Evolutionary conservation across 2,113 vertebrate species (phyloP).

Genomic region (Oceanodroma tethys): DNA sequence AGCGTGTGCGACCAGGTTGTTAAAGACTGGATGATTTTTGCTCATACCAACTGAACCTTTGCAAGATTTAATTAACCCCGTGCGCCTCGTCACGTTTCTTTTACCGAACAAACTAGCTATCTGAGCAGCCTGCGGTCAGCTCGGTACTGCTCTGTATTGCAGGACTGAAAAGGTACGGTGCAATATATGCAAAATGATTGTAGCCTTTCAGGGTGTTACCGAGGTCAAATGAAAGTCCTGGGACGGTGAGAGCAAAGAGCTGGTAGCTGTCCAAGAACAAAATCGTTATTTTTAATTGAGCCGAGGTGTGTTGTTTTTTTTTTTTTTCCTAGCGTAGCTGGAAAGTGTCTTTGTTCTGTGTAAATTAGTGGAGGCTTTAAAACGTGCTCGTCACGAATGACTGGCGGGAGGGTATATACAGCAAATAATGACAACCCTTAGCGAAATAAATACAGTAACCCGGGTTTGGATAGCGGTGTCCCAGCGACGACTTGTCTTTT

Average conservation of each 20-base stretch:
- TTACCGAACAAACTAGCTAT: neutral
- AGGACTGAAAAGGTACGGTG: neutral
- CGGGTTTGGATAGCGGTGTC: neutral
- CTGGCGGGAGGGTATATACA: neutral
- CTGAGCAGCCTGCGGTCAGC: neutral
- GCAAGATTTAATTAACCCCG: neutral
- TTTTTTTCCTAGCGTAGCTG: neutral
- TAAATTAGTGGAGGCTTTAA: neutral
- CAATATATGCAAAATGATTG: neutral
- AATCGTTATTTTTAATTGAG: conserved; percentile 47
- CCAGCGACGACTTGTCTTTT: neutral
- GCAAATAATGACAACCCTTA: neutral
- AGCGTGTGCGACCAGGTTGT: neutral
- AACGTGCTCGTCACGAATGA: neutral
- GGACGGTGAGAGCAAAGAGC: neutral
- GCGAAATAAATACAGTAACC: neutral
- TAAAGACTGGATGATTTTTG: neutral
- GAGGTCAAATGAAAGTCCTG: neutral
- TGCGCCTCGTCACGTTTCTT: neutral
- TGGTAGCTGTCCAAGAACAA: neutral
- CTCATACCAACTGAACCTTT: neutral
- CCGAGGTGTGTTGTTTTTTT: neutral
- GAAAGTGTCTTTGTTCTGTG: neutral
- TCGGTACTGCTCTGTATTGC: neutral
- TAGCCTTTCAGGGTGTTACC: neutral